Conservation (phyloP, 2,113 vertebrate genomes). For the Megaptera novaeangliae region DNA sequence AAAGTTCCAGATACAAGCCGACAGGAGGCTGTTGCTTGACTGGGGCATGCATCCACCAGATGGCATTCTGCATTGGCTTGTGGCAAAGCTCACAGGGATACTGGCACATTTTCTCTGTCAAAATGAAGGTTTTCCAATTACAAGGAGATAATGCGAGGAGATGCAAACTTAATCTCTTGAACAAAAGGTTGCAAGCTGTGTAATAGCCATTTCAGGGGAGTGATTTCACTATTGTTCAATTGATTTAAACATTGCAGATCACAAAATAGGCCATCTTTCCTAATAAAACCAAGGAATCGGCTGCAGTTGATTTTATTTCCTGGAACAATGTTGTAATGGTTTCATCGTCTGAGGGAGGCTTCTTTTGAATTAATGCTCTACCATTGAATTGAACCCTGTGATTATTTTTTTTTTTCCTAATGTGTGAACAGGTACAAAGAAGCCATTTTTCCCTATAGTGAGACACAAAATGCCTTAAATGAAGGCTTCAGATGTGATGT, state of each 20-base stretch:
- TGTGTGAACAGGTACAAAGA: not conserved
- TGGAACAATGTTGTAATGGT: not conserved
- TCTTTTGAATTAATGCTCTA: slow-evolving; percentile 31
- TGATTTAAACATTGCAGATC: slow-evolving; percentile 76
- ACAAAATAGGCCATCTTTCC: slow-evolving; percentile 69
- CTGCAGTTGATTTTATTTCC: slow-evolving; percentile 24
- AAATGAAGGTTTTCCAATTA: slow-evolving; percentile 84
- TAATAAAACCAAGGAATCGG: slow-evolving; percentile 65
- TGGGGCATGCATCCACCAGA: slow-evolving; percentile 80
- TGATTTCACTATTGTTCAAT: slow-evolving; percentile 76
- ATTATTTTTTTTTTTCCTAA: not conserved
- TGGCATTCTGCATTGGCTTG: slow-evolving; percentile 82
- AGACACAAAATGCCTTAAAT: not conserved
- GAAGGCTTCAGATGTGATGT: not conserved
- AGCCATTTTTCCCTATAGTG: not conserved
- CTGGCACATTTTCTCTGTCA: slow-evolving; percentile 84
- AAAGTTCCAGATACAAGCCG: slow-evolving; percentile 81
- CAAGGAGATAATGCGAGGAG: slow-evolving; percentile 81
- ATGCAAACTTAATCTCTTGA: slow-evolving; percentile 84
- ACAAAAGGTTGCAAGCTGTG: slow-evolving; percentile 84
- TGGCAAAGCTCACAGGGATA: slow-evolving; percentile 80
- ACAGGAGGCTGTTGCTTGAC: slow-evolving; percentile 80
- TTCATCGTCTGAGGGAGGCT: not conserved
- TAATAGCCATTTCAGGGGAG: slow-evolving; percentile 76
- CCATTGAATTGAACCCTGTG: not conserved